These are phyloP conservation scores for Entomyzon cyanotis DNA, from an alignment of 2,113 vertebrate species.

Conservation along the genomic window DNA sequence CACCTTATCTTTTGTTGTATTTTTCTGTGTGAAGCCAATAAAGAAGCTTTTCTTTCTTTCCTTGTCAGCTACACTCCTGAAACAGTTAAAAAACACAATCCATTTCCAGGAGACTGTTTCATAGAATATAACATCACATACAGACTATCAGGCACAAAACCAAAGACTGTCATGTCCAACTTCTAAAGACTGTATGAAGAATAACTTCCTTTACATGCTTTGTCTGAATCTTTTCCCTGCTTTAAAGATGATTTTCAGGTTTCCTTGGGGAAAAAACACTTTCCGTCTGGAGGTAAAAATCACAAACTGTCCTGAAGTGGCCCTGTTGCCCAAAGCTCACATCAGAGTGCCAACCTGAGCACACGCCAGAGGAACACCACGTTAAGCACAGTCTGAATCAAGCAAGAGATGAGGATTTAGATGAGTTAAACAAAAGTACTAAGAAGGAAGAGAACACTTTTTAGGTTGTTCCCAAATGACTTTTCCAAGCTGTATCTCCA, in stretches of 20 bases:
- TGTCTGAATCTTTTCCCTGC: neutral
- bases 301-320: neutral
- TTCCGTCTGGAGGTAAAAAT: neutral
- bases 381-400: accelerated
- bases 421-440: neutral
- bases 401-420: neutral
- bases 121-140: neutral
- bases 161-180: neutral
- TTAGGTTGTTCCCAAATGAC: neutral
- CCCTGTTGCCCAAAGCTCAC: neutral
- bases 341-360: neutral
- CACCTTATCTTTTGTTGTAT: neutral
- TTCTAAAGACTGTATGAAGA: neutral
- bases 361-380: accelerated
- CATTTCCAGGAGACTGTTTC: neutral
- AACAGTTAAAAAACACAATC: neutral
- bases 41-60: neutral
- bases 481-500: neutral
- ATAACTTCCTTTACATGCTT: neutral
- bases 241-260: neutral
- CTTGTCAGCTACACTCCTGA: neutral
- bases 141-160: neutral
- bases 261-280: neutral
- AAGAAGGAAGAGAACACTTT: neutral
- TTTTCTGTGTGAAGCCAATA: neutral